These are phyloP conservation scores for Chlorodrepanis virens DNA, from an alignment of 2,113 vertebrate species.

Conservation along the genomic window DNA sequence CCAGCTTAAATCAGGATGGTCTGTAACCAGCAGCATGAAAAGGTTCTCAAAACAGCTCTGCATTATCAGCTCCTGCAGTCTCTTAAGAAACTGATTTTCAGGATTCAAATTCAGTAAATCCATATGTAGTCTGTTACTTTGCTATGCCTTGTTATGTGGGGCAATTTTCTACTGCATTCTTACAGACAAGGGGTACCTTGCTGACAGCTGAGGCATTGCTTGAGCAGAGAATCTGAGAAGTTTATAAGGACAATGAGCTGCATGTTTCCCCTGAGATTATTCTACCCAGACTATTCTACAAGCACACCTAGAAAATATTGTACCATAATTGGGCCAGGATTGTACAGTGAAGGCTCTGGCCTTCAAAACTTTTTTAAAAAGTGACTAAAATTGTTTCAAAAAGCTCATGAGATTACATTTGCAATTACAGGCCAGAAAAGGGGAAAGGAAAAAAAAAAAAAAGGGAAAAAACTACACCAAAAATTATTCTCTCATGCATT, in stretches of 20 bases:
- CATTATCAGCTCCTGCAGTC: neutral
- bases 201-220: neutral
- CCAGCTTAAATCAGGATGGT: neutral
- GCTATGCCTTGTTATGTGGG: neutral
- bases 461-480: fast-evolving
- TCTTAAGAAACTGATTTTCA: neutral
- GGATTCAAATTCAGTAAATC: neutral
- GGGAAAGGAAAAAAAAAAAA: no score
- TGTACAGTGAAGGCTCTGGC: neutral
- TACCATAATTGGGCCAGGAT: neutral
- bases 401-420: neutral
- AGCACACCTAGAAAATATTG: neutral
- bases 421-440: neutral
- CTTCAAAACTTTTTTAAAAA: neutral
- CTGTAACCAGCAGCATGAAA: neutral
- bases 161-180: neutral
- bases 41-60: neutral
- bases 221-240: neutral
- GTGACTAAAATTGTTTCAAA: neutral
- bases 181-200: neutral
- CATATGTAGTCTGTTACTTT: neutral
- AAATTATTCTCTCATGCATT: neutral
- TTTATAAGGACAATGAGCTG: neutral
- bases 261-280: neutral
- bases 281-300: neutral